Conservation (phyloP, 2,888 invertebrate genomes). For the Ypsolopha scabrella region DNA sequence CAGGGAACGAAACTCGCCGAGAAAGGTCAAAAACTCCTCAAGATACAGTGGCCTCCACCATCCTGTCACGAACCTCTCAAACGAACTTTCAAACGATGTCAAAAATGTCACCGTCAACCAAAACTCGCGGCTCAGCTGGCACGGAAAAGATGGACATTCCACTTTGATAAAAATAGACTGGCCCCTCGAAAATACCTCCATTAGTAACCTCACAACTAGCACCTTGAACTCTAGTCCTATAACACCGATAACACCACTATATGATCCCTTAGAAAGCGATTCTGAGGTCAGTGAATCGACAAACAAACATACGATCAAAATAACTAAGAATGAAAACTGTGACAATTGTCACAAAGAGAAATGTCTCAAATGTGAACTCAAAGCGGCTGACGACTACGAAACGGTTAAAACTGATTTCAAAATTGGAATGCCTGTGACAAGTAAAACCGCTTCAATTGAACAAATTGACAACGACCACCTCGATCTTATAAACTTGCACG, state of each 20-base stretch:
- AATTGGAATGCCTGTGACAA: conserved; percentile 11
- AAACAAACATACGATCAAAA: conserved; percentile 50
- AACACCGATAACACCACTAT: conserved; percentile 45
- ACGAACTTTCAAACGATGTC: conserved; percentile 13
- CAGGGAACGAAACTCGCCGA: conserved; percentile 60
- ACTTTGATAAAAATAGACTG: conserved; percentile 60
- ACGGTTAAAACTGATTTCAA: conserved; percentile 18
- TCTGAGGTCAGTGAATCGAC: conserved; percentile 43
- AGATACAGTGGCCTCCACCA: conserved; percentile 51
- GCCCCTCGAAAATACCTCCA: conserved; percentile 42
- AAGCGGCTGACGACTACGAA: conserved; percentile 49
- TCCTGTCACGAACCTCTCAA: conserved; percentile 14
- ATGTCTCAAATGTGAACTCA: conserved; percentile 55
- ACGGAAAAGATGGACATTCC: conserved; percentile 58
- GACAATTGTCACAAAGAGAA: conserved; percentile 42
- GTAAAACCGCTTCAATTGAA: conserved; percentile 15
- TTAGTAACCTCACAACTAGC: conserved; percentile 38
- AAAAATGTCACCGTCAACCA: conserved; percentile 23
- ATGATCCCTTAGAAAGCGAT: conserved; percentile 57
- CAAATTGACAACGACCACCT: too few species aligned
- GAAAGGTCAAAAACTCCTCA: conserved; percentile 38
- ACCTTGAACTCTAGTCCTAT: conserved; percentile 45
- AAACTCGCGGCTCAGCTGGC: conserved; percentile 45
- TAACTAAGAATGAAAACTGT: conserved; percentile 33
- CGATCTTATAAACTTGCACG: conserved; percentile 18